Percentiles rank a stretch among this genome's conserved stretches.
phyloP scores from a whole-genome alignment of 1,140 invertebrate species.

The Aphaenogaster rudis region DNA sequence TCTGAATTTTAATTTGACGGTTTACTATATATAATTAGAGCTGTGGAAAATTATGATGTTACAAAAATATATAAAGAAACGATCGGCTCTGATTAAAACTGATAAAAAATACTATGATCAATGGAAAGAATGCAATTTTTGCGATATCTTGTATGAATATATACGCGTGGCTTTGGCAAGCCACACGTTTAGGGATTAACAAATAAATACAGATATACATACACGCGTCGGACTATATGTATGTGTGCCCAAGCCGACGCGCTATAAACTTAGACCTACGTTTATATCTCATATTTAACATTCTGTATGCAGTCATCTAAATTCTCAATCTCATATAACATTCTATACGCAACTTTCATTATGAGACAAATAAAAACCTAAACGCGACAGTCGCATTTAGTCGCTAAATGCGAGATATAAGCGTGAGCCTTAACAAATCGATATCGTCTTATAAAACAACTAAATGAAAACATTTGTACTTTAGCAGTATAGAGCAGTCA shows the following conservation, averaged over 20 bases:
- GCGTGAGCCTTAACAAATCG: conserved; percentile 68
- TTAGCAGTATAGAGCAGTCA: conserved; percentile 87
- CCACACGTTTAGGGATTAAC: conserved; percentile 67
- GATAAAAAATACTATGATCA: background rate
- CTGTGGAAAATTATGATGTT: background rate
- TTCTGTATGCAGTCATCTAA: background rate
- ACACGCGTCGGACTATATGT: conserved; percentile 67
- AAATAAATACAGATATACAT: conserved; percentile 80
- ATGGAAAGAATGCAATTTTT: conserved; percentile 23
- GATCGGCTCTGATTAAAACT: background rate
- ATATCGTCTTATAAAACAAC: conserved; percentile 83
- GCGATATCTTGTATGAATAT: conserved; percentile 44
- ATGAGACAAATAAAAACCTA: conserved; percentile 29
- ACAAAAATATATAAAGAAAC: background rate
- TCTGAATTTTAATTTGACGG: background rate
- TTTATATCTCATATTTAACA: conserved; percentile 14
- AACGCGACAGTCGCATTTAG: background rate
- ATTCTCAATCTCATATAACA: conserved; percentile 37
- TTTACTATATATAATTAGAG: background rate
- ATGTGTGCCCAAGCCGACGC: conserved; percentile 55
- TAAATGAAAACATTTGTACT: conserved; percentile 87
- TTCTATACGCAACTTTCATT: conserved; percentile 18
- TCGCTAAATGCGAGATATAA: conserved; percentile 49
- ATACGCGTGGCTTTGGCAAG: background rate
- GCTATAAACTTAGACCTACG: conserved; percentile 29